Conservation (phyloP, 2,113 vertebrate genomes). For the Cnemophilus loriae region DNA sequence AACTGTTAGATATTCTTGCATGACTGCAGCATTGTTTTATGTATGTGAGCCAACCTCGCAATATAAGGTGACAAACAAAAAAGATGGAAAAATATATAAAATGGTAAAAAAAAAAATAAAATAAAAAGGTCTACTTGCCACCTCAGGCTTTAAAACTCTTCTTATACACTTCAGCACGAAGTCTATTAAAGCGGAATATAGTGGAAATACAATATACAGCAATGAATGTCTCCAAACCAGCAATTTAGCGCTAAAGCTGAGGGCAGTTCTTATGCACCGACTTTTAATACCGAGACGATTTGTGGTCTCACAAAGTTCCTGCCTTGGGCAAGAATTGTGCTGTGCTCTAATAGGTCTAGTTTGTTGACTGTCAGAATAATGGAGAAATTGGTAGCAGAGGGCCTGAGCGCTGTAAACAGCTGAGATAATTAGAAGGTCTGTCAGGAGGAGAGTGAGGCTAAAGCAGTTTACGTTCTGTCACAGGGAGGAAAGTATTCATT, state of each 20-base stretch:
- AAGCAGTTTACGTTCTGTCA: conserved; percentile 53
- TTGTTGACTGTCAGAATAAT: conserved; percentile 90
- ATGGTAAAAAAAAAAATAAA: neutral
- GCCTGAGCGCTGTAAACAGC: conserved; percentile 79
- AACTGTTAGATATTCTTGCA: conserved; percentile 34
- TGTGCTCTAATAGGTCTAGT: conserved; percentile 83
- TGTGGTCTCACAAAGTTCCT: conserved; percentile 80
- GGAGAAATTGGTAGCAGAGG: conserved; percentile 85
- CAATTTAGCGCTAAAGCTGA: conserved; percentile 79
- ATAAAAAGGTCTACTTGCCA: conserved; percentile 40
- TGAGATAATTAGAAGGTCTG: conserved; percentile 87
- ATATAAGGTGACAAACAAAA: conserved; percentile 72
- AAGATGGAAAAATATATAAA: conserved; percentile 76
- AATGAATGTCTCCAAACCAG: conserved; percentile 76
- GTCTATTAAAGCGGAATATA: conserved; percentile 81
- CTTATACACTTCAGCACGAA: conserved; percentile 73
- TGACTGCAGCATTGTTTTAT: conserved; percentile 66
- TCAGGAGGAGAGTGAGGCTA: conserved; percentile 70
- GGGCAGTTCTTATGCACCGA: conserved; percentile 82
- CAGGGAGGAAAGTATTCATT: conserved; percentile 27
- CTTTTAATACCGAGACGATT: conserved; percentile 86
- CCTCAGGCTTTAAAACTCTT: conserved; percentile 75
- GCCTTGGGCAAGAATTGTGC: conserved; percentile 78
- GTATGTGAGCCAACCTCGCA: conserved; percentile 54
- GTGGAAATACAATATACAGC: conserved; percentile 75